These are phyloP conservation scores for Borostomias antarcticus DNA, from an alignment of 2,797 vertebrate genomes.

Conservation along the genomic window DNA sequence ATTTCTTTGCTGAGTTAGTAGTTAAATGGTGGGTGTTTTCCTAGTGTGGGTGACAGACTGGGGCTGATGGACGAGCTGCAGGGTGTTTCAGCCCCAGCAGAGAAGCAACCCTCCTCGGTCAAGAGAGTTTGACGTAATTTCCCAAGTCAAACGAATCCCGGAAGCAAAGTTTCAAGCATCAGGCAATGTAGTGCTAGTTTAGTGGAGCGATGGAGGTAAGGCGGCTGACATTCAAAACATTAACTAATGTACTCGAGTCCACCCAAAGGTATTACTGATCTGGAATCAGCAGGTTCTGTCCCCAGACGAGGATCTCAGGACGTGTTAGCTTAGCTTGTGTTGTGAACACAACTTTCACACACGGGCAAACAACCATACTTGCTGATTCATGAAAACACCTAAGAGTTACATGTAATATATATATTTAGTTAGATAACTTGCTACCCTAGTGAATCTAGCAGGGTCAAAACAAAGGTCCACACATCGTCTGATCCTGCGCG, in stretches of 20 bases:
- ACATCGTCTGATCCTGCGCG: background rate
- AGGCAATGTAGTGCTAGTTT: constrained; percentile 20
- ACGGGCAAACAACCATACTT: background rate
- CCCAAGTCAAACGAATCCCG: constrained; percentile 37
- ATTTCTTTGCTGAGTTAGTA: too few species aligned
- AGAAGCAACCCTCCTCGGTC: background rate
- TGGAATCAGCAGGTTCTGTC: too few species aligned
- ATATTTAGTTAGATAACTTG: too few species aligned
- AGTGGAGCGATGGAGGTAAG: constrained; percentile 41
- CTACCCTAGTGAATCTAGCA: background rate
- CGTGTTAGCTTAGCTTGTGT: too few species aligned
- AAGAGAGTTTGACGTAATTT: constrained; percentile 30
- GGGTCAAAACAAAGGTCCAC: background rate
- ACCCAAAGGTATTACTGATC: background rate
- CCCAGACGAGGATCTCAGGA: too few species aligned
- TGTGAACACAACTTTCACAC: too few species aligned
- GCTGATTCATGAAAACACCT: too few species aligned
- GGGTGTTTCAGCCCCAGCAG: background rate
- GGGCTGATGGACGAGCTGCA: background rate
- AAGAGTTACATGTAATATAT: too few species aligned
- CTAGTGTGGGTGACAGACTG: too few species aligned
- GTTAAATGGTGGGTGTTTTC: too few species aligned
- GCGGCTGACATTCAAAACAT: too few species aligned
- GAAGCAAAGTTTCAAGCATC: constrained; percentile 29
- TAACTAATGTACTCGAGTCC: background rate